Base-by-base conservation (phyloP, 2,113 vertebrate genomes). In the Coreoperca whiteheadi region DNA sequence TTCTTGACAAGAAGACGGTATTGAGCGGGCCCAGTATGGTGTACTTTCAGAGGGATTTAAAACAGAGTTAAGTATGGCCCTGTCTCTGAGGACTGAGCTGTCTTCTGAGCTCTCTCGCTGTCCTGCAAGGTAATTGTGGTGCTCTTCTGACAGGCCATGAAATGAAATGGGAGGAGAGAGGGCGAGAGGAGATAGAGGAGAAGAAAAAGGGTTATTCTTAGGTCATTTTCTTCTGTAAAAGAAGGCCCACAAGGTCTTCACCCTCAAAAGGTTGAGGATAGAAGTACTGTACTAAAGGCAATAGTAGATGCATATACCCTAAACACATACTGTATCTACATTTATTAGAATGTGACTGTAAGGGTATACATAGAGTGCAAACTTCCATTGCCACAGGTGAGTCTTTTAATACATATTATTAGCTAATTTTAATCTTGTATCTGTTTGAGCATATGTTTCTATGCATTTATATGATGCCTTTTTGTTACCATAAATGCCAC, bases 111-210 rank as follows among this genome's bases (percentile, higher is more conserved):
- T 37, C 61, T 65, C n/a, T n/a, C n/a, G 59, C 79, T 79, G 84
- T 89, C 74, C 84, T 88, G 80, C 69, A 69, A 87, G 67, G 88
- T 89, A 88, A 90, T 90, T 89, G 80, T 56, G 72, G 54, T 65
- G 76, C 71, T 82, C 64, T 41, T 80, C 65, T 87, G 81, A 77
- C 83, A 86, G 70, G 68, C 66, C 59, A 2, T 74, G 76, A 74
- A 88, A 90, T 84, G 74, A 15, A 85, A 83, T 75, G 75, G 73
- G 61, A 84, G 79, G 68, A 48, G 74, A 59, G 23, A 79, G 25
- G 46, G 4, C 54, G 51, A 69, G 43, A 75, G 61, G 57, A 68
- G 77, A 69, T 53, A 15, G 37, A 70, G 50, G 32, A 78, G 54
- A 67, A 78, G 60, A 56, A 81, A 79, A 59, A 25, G 68, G 72